phyloP scores from a whole-genome alignment of 1,140 invertebrate genomes.

The Drosophila watanabei region DNA sequence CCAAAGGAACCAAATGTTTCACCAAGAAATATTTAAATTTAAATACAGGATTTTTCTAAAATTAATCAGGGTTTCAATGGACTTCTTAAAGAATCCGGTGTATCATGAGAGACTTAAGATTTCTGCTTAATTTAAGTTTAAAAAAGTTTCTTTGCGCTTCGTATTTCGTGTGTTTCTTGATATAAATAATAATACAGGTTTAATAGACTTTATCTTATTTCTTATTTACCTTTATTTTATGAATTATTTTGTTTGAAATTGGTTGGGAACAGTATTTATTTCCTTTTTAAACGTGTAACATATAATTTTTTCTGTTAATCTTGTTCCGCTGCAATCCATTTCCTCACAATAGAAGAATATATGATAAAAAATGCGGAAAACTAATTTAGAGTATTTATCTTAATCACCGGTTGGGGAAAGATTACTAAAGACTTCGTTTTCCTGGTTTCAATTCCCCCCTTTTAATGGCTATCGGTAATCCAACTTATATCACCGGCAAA shows the following conservation, averaged over 20 bases:
- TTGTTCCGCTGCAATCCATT: background rate
- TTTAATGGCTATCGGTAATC: constrained; percentile 3
- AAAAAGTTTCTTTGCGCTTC: too few species aligned
- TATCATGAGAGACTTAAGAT: background rate
- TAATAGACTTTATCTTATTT: too few species aligned
- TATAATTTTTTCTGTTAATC: background rate
- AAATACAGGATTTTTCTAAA: background rate
- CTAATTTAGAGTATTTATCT: background rate
- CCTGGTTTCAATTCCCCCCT: constrained; percentile 1
- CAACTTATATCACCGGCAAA: constrained; percentile 10
- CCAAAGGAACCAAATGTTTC: constrained; percentile 20
- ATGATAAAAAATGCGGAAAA: constrained; percentile 2
- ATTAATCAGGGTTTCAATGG: background rate
- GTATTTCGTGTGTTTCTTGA: too few species aligned
- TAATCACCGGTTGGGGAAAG: background rate
- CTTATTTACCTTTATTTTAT: too few species aligned
- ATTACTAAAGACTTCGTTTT: constrained; percentile 3
- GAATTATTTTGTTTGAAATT: too few species aligned
- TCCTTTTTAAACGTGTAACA: background rate
- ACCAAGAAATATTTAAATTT: background rate
- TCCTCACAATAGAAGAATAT: background rate
- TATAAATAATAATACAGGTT: too few species aligned
- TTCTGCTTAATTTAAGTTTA: too few species aligned
- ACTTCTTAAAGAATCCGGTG: too few species aligned
- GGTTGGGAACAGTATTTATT: too few species aligned